Conservation (phyloP, 2,888 invertebrate species). For the Dolomedes plantarius region DNA sequence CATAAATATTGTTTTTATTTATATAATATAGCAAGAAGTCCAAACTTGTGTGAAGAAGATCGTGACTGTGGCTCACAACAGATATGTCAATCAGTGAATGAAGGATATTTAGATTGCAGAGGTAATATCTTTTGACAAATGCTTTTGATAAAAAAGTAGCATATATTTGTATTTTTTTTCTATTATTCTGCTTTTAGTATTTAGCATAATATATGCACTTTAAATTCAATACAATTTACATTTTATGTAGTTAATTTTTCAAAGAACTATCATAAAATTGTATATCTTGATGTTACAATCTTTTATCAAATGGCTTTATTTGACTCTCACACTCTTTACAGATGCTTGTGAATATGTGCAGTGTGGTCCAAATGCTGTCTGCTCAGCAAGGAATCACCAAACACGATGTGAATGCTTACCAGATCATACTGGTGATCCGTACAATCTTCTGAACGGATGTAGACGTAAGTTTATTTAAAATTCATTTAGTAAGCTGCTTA, state of each 20-base stretch:
- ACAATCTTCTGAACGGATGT: slow-evolving; percentile 73
- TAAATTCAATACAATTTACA: no score
- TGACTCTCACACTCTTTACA: neutral
- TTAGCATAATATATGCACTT: no score
- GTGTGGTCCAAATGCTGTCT: slow-evolving; percentile 85
- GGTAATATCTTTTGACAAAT: slow-evolving; percentile 56
- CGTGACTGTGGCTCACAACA: slow-evolving; percentile 72
- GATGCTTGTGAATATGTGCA: slow-evolving; percentile 73
- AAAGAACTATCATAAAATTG: no score
- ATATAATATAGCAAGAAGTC: slow-evolving; percentile 57
- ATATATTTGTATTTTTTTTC: no score
- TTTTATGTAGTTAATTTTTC: no score
- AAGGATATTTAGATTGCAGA: slow-evolving; percentile 73
- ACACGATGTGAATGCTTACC: slow-evolving; percentile 88
- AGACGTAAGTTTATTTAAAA: slow-evolving; percentile 71
- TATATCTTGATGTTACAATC: no score
- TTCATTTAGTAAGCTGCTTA: no score
- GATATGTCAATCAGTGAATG: slow-evolving; percentile 72
- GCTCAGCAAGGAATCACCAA: slow-evolving; percentile 83
- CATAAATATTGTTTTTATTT: no score
- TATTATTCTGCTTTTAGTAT: no score
- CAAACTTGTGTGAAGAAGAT: slow-evolving; percentile 73
- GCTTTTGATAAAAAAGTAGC: no score
- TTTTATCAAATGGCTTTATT: no score
- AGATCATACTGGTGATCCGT: slow-evolving; percentile 83